Percentiles rank a stretch among this genome's conserved stretches.
phyloP scores from a whole-genome alignment of 1,140 invertebrate species.

The Macrotrachela quadricornifera region DNA sequence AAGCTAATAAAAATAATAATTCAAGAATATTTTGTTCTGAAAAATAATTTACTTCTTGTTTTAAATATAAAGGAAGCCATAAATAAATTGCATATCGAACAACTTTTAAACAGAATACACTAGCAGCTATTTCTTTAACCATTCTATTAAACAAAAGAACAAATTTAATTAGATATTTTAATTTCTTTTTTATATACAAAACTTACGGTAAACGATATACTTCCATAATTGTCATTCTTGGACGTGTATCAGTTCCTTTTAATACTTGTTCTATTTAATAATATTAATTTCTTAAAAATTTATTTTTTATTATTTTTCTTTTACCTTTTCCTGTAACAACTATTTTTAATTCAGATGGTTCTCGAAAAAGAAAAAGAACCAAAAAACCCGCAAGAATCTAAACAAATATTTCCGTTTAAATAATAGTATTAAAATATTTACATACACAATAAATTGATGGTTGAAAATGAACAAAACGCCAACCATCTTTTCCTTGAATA shows the following conservation, averaged over 20 bases:
- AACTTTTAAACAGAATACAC: slow-evolving; percentile 34
- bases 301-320: too few relatives aligned
- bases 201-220: too few relatives aligned
- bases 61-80: slow-evolving; percentile 36
- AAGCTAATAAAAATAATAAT: slow-evolving; percentile 16
- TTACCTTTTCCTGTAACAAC: slow-evolving; percentile 24
- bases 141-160: slow-evolving; percentile 15
- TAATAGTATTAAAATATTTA: too few relatives aligned
- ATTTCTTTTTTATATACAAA: too few relatives aligned
- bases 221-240: too few relatives aligned
- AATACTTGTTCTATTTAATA: too few relatives aligned
- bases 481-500: slow-evolving; percentile 29
- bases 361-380: slow-evolving; percentile 22
- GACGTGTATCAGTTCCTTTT: too few relatives aligned
- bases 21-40: not conserved
- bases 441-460: slow-evolving; percentile 19
- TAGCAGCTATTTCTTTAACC: slow-evolving; percentile 32
- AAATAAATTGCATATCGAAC: slow-evolving; percentile 37
- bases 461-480: slow-evolving; percentile 29
- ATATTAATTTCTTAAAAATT: too few relatives aligned
- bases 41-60: slow-evolving; percentile 18
- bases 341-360: slow-evolving; percentile 26
- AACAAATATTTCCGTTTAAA: not conserved
- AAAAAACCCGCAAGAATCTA: slow-evolving; percentile 22
- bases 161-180: not conserved